A percentile compares a stretch with the other conserved stretches of the same genome.
Evolutionary conservation across 2,113 vertebrate species (phyloP).

Genomic region (Mystacornis crossleyi): DNA sequence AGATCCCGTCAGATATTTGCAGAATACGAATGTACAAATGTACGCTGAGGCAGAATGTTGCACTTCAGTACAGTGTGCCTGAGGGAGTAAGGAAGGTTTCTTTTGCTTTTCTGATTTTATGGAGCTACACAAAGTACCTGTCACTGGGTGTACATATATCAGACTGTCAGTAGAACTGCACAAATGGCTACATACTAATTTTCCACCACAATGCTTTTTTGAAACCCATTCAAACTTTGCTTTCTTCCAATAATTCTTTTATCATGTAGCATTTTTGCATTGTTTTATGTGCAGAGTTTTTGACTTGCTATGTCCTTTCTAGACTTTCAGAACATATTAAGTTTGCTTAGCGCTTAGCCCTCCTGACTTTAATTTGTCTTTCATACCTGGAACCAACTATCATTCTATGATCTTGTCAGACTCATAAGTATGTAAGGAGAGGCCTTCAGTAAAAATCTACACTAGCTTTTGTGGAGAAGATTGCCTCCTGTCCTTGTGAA

Average conservation of each 20-base stretch:
- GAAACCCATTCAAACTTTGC: neutral
- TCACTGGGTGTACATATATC: neutral
- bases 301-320: neutral
- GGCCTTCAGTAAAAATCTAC: neutral
- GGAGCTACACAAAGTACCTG: neutral
- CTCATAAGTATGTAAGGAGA: neutral
- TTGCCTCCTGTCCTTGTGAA: neutral
- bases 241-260: neutral
- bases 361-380: neutral
- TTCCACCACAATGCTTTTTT: neutral
- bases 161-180: neutral
- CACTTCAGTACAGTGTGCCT: neutral
- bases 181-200: neutral
- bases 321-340: neutral
- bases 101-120: neutral
- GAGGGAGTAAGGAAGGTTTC: neutral
- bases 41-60: neutral
- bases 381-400: neutral
- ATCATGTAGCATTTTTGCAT: neutral
- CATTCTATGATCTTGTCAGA: neutral
- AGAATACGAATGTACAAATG: neutral
- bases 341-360: neutral
- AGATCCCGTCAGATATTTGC: neutral
- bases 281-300: neutral
- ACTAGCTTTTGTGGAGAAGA: neutral